A percentile compares a stretch with the other conserved stretches of the same genome.
Evolutionary conservation across 2,113 vertebrate species (phyloP).

Genomic region (Atlantisia rogersi): DNA sequence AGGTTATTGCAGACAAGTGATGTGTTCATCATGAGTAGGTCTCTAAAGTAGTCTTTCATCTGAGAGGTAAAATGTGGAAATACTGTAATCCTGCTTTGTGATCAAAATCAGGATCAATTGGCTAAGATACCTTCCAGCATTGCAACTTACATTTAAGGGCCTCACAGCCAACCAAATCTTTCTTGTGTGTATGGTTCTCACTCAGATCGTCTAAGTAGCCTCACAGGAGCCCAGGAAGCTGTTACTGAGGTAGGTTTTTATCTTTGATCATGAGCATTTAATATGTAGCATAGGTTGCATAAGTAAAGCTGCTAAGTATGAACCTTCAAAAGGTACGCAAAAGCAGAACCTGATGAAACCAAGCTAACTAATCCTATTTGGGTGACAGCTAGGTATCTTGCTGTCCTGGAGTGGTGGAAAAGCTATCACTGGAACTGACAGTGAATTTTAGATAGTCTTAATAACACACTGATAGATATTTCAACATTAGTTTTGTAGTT

Average conservation of each 20-base stretch:
- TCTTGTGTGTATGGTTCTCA: not conserved
- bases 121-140: not conserved
- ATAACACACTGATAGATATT: not conserved
- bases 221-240: not conserved
- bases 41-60: not conserved
- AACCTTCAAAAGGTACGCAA: not conserved
- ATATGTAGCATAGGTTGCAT: not conserved
- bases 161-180: not conserved
- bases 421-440: not conserved
- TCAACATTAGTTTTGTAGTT: not conserved
- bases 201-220: not conserved
- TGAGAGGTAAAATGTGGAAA: not conserved
- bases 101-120: not conserved
- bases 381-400: not conserved
- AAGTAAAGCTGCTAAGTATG: not conserved
- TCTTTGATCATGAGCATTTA: not conserved
- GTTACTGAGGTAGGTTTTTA: not conserved
- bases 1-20: not conserved
- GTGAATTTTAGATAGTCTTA: not conserved
- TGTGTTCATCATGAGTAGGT: not conserved
- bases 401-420: not conserved
- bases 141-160: not conserved
- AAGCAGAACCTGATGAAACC: not conserved
- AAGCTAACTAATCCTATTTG: not conserved
- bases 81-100: not conserved